Conservation (phyloP, 1,140 invertebrate genomes). For the Paraescarpia echinospica region DNA sequence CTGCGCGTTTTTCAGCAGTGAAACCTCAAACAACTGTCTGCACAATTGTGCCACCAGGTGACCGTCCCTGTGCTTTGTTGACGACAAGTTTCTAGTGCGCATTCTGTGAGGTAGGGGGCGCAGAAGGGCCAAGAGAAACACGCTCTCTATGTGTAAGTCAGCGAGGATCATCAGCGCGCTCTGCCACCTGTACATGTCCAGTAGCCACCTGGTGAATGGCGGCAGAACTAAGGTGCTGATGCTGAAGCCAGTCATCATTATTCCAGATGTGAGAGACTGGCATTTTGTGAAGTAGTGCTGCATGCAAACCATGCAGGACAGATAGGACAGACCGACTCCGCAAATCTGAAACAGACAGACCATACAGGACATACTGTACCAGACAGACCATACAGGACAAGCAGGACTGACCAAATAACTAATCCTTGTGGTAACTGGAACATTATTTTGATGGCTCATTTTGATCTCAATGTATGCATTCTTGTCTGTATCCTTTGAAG, state of each 20-base stretch:
- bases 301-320: slow-evolving; percentile 16
- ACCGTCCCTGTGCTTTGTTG: background rate
- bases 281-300: slow-evolving; percentile 14
- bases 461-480: too few species aligned
- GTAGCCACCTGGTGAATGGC: slow-evolving; percentile 7
- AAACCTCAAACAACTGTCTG: background rate
- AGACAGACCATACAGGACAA: background rate
- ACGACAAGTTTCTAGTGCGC: background rate
- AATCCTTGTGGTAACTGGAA: too few species aligned
- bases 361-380: background rate
- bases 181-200: slow-evolving; percentile 14
- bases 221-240: background rate
- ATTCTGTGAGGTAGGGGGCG: background rate
- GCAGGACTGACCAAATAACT: background rate
- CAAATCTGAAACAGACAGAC: slow-evolving; percentile 10
- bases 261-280: background rate
- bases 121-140: background rate
- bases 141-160: background rate
- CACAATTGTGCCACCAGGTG: background rate
- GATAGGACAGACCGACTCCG: slow-evolving; percentile 17
- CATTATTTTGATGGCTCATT: too few species aligned
- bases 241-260: slow-evolving; percentile 14
- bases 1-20: background rate
- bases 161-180: slow-evolving; percentile 2
- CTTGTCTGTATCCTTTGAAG: too few species aligned